Conservation (phyloP, 2,888 invertebrate genomes). For the Parochlus steinenii region DNA sequence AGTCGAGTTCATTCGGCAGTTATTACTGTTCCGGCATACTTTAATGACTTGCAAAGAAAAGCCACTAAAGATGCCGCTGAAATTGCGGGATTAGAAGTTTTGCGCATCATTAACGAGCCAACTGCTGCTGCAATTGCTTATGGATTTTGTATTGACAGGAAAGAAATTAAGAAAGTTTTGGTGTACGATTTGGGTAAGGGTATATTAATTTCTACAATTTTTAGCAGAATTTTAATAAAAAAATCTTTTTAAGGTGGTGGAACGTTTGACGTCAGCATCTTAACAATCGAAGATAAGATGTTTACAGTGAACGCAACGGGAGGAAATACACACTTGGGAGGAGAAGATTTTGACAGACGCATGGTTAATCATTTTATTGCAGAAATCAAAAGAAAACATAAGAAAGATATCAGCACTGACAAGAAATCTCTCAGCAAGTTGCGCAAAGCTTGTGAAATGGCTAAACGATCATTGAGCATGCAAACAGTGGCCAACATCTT, state of each 20-base stretch:
- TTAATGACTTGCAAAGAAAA: slow-evolving; percentile 81
- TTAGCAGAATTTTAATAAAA: too few species aligned
- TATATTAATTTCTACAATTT: too few species aligned
- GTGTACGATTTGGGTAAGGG: slow-evolving; percentile 66
- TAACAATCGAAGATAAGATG: slow-evolving; percentile 85
- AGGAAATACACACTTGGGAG: slow-evolving; percentile 86
- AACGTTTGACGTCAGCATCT: slow-evolving; percentile 87
- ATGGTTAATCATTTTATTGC: slow-evolving; percentile 80
- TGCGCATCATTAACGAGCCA: slow-evolving; percentile 85
- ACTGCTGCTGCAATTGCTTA: slow-evolving; percentile 86
- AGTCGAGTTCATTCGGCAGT: slow-evolving; percentile 73
- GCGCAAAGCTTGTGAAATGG: slow-evolving; percentile 81
- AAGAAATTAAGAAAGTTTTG: slow-evolving; percentile 64
- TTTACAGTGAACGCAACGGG: slow-evolving; percentile 94
- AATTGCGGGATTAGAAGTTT: slow-evolving; percentile 76
- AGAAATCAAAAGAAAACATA: slow-evolving; percentile 85
- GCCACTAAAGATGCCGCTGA: slow-evolving; percentile 88
- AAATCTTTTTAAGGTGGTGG: too few species aligned
- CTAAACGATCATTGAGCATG: slow-evolving; percentile 72
- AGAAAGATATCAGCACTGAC: slow-evolving; percentile 74
- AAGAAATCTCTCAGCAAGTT: slow-evolving; percentile 81
- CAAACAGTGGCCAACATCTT: slow-evolving; percentile 83
- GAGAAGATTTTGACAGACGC: slow-evolving; percentile 85
- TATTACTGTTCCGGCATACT: slow-evolving; percentile 79
- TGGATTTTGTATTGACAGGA: slow-evolving; percentile 71